A percentile compares a stretch with the other conserved stretches of the same genome.
These are phyloP conservation scores for Mythimna pallens DNA, from an alignment of 2,888 invertebrate species.

Conservation along the genomic window DNA sequence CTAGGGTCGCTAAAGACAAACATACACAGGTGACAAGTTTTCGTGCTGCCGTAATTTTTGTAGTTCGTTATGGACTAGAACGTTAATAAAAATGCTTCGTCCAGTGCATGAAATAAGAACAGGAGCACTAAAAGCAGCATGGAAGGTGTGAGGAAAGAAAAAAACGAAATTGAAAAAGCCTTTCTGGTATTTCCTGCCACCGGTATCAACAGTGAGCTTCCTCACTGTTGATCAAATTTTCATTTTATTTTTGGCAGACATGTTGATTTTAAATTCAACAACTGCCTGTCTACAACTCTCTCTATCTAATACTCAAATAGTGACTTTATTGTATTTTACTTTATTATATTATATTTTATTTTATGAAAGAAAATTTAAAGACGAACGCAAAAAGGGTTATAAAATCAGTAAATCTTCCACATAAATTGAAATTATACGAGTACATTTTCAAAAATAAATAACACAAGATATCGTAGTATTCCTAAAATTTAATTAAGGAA, in stretches of 20 bases:
- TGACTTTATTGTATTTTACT: no score
- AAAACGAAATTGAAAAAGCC: slow-evolving; percentile 38
- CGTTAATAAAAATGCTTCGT: slow-evolving; percentile 5
- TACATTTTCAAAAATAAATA: slow-evolving; percentile 17
- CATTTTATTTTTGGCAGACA: slow-evolving; percentile 4
- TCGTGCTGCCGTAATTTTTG: not conserved
- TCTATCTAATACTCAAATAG: not conserved
- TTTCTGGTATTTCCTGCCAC: not conserved
- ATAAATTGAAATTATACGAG: not conserved
- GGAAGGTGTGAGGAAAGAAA: slow-evolving; percentile 19
- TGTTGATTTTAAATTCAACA: slow-evolving; percentile 15
- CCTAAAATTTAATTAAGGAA: slow-evolving; percentile 39
- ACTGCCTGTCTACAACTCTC: not conserved
- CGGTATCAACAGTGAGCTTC: not conserved
- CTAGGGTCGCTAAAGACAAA: not conserved
- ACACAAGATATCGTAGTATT: slow-evolving; percentile 37
- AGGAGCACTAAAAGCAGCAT: slow-evolving; percentile 15
- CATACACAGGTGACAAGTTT: not conserved
- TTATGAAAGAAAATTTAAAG: not conserved
- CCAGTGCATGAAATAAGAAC: slow-evolving; percentile 21
- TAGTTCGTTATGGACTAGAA: not conserved
- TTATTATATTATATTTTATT: no score
- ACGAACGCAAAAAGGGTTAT: not conserved
- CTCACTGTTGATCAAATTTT: not conserved
- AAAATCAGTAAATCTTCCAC: not conserved